These are phyloP conservation scores for Helicoverpa assulta DNA, from an alignment of 2,888 invertebrate species.

Conservation along the genomic window DNA sequence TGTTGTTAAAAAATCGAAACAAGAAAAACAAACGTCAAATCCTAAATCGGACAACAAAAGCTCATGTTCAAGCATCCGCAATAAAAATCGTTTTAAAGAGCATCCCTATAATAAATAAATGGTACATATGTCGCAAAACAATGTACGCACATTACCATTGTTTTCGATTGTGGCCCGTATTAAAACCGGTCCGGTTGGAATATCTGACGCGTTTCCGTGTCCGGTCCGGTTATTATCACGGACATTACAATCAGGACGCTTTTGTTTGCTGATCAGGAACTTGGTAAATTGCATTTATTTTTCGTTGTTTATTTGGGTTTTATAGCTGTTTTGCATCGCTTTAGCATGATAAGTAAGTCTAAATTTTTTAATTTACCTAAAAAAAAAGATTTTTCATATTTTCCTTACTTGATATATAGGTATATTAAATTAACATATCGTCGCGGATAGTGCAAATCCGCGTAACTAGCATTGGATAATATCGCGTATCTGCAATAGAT, in stretches of 20 bases:
- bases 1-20: slow-evolving; percentile 5
- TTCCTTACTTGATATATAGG: too few relatives aligned
- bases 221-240: slow-evolving; percentile 62
- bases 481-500: too few relatives aligned
- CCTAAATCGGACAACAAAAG: slow-evolving; percentile 31
- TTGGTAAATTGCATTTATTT: slow-evolving; percentile 43
- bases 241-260: slow-evolving; percentile 65
- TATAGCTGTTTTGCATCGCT: neutral
- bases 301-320: slow-evolving; percentile 16
- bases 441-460: too few relatives aligned
- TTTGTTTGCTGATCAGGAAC: slow-evolving; percentile 60
- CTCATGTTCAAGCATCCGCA: slow-evolving; percentile 44
- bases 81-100: slow-evolving; percentile 55
- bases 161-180: slow-evolving; percentile 65
- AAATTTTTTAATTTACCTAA: neutral
- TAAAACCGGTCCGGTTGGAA: slow-evolving; percentile 63
- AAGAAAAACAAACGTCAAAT: slow-evolving; percentile 14
- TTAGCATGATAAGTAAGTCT: neutral
- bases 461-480: too few relatives aligned
- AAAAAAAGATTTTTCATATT: neutral
- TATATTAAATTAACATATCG: too few relatives aligned
- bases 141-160: slow-evolving; percentile 64
- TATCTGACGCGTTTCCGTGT: slow-evolving; percentile 65
- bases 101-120: slow-evolving; percentile 60
- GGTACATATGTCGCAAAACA: slow-evolving; percentile 66